A percentile compares a stretch with the other conserved stretches of the same genome.
Conservation (phyloP, 1,140 invertebrate genomes). For the Cydia splendana region DNA sequence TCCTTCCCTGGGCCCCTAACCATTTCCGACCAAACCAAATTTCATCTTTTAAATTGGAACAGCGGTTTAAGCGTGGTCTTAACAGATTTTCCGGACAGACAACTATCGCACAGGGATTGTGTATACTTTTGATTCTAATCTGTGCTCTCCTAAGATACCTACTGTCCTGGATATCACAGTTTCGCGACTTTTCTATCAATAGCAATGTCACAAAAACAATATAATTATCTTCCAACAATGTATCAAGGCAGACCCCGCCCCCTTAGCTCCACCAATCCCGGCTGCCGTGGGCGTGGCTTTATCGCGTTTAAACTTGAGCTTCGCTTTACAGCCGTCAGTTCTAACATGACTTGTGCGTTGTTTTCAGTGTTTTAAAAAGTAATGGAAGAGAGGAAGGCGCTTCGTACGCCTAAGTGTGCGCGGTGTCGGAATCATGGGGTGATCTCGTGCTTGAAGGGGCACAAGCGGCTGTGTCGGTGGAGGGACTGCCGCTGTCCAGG, state of each 20-base stretch:
- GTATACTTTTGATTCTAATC: not conserved
- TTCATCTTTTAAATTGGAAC: too few relatives aligned
- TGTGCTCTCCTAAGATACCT: not conserved
- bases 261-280: conserved; percentile 52
- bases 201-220: conserved; percentile 2
- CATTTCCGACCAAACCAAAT: too few relatives aligned
- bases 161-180: not conserved
- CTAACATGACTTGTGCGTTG: conserved; percentile 20
- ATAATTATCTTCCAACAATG: conserved; percentile 35
- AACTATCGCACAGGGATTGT: too few relatives aligned
- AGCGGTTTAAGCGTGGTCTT: too few relatives aligned
- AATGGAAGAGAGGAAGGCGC: conserved; percentile 50
- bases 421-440: conserved; percentile 94
- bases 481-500: conserved; percentile 91
- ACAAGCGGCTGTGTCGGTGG: conserved; percentile 90
- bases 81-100: too few relatives aligned
- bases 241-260: conserved; percentile 42
- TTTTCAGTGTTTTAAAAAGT: conserved; percentile 35
- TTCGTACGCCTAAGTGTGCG: conserved; percentile 92
- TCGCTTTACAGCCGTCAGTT: conserved; percentile 61
- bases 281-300: conserved; percentile 51
- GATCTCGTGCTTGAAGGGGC: conserved; percentile 92
- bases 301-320: conserved; percentile 55
- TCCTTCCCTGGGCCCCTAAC: too few relatives aligned
- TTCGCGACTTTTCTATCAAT: not conserved